Base-by-base conservation (phyloP, 2,797 vertebrate genomes). In the Enteromius fasciolatus region DNA sequence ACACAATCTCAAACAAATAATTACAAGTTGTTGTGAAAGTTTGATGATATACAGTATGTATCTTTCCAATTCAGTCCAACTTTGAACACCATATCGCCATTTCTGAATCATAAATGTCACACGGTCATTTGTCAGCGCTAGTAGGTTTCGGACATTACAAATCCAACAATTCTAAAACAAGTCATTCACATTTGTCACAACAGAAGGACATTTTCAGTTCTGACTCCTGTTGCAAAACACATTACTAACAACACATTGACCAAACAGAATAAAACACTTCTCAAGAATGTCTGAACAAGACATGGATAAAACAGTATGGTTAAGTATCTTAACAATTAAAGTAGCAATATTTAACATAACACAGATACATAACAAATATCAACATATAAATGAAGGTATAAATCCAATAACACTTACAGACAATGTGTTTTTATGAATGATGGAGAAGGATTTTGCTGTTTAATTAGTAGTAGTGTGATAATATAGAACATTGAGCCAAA, bases 141-240 rank as follows among this genome's bases (percentile, higher is more conserved):
- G 50, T 1, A 4, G 18, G 17, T 52, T 52, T 33, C 10, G 52
- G 46, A 73, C n/a, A 69, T 69, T 69, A 1, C 10, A 41, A 68
- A 41, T 41, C 36, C 10, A 68, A 68, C 11, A 3, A n/a, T 68
- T 68, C n/a, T 20, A 63, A 31, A 63, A 41, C 11, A 68, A 44
- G 39, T 69, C 28, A 33, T 73, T 33, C 20, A 28, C 28, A 33
- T 72, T 72, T 73, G 25, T 73, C 46, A 52, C 25, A 72, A 72
- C 44, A 28, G 6, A 70, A 20, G 17, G 46, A 52, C 17, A 17
- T 72, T 33, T 52, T 52, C 28, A 31, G 9, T 33, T 48, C n/a
- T 69, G 23, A 69, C 3, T 3, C 31, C 33, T 36, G 63, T 23
- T 70, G 31, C 69, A 72, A 72, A 72, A 20, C 25, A 28, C 15